These are phyloP conservation scores for Coptodon bakossiorum DNA, from an alignment of 2,113 vertebrate genomes.

Conservation along the genomic window DNA sequence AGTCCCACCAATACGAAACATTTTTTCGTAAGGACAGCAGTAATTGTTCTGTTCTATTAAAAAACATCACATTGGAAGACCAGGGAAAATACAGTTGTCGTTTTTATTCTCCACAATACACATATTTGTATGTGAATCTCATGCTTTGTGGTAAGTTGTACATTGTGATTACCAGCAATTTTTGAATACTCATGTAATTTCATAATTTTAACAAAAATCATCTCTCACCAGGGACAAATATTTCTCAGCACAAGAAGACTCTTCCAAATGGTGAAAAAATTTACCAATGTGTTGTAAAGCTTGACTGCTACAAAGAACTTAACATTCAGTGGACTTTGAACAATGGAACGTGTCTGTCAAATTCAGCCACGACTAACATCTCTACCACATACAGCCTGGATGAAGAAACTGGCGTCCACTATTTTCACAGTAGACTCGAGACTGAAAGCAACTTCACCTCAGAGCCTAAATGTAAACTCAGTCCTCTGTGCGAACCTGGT, in stretches of 20 bases:
- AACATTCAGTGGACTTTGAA: conserved; percentile 4
- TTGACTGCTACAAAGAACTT: background rate
- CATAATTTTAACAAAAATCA: background rate
- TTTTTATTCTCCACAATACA: rapidly evolving
- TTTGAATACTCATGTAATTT: background rate
- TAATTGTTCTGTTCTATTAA: conserved; percentile 32
- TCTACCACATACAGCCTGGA: background rate
- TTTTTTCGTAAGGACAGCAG: rapidly evolving
- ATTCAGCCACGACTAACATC: background rate
- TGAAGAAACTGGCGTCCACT: rapidly evolving
- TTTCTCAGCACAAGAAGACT: rapidly evolving
- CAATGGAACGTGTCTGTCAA: background rate
- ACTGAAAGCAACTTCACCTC: rapidly evolving
- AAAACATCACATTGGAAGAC: background rate
- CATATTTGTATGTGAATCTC: rapidly evolving
- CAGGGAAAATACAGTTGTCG: background rate
- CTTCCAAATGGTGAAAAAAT: rapidly evolving
- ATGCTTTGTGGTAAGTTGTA: conserved; percentile 4
- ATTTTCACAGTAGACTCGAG: background rate
- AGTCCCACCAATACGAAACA: background rate
- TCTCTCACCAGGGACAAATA: background rate
- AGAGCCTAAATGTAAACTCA: background rate
- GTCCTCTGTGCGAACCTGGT: background rate
- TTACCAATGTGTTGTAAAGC: background rate
- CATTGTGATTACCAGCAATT: rapidly evolving